Conservation (phyloP, 2,888 invertebrate genomes). For the Meloe dianella region DNA sequence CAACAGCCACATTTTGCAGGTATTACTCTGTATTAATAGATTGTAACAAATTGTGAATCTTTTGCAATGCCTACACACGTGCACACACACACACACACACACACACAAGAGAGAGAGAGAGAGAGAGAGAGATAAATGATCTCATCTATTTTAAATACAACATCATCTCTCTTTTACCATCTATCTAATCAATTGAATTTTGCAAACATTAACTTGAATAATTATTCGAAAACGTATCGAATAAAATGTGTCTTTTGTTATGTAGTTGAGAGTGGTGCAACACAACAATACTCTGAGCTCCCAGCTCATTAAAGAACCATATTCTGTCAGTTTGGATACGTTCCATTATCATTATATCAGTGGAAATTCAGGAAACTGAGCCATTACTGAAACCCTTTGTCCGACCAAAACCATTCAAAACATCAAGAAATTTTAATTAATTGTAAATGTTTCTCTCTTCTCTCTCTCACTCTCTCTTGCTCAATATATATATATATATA, state of each 20-base stretch:
- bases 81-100: background rate
- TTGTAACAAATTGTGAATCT: conserved; percentile 17
- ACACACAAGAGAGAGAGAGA: no score
- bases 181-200: background rate
- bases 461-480: no score
- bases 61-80: background rate
- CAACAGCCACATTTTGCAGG: conserved; percentile 40
- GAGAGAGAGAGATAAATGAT: background rate
- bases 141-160: background rate
- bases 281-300: background rate
- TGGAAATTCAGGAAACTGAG: conserved; percentile 5
- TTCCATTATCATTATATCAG: conserved; percentile 1
- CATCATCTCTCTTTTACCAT: background rate
- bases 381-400: background rate
- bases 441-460: no score
- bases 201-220: no score
- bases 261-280: background rate
- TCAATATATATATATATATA: no score
- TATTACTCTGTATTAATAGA: conserved; percentile 34
- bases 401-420: background rate
- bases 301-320: conserved; percentile 1
- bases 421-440: conserved; percentile 7
- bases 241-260: background rate
- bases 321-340: conserved; percentile 1
- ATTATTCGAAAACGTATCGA: background rate